Conservation (phyloP, 1,140 invertebrate genomes). For the Galleria mellonella region DNA sequence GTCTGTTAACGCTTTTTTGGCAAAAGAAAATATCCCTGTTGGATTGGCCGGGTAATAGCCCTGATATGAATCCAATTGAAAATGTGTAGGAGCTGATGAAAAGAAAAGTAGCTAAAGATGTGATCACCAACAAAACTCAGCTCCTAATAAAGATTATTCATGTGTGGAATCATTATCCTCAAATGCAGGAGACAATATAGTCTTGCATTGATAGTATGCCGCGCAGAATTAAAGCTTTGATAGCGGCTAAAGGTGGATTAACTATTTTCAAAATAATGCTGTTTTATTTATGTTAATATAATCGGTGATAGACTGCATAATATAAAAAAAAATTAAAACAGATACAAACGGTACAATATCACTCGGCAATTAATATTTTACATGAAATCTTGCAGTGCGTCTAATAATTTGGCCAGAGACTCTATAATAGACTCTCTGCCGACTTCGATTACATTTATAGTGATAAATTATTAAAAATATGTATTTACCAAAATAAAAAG, state of each 20-base stretch:
- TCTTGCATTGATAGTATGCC: slow-evolving; percentile 10
- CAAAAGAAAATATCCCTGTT: slow-evolving; percentile 7
- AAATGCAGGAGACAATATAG: slow-evolving; percentile 11
- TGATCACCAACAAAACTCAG: slow-evolving; percentile 9
- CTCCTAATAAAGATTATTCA: slow-evolving; percentile 9
- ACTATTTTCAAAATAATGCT: background rate
- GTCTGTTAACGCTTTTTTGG: slow-evolving; percentile 1
- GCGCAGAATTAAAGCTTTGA: slow-evolving; percentile 5
- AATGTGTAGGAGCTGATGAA: slow-evolving; percentile 8
- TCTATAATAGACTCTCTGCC: too few relatives aligned
- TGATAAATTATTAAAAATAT: too few relatives aligned
- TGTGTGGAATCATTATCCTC: slow-evolving; percentile 6
- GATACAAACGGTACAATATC: too few relatives aligned
- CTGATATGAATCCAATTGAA: slow-evolving; percentile 10
- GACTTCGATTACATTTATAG: too few relatives aligned
- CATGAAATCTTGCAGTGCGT: too few relatives aligned
- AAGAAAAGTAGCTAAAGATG: slow-evolving; percentile 7
- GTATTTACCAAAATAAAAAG: too few relatives aligned
- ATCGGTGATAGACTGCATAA: too few relatives aligned
- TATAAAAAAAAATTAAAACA: too few relatives aligned
- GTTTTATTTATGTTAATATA: background rate
- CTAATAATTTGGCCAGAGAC: too few relatives aligned
- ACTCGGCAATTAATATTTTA: too few relatives aligned
- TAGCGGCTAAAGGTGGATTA: slow-evolving; percentile 7
- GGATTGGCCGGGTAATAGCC: slow-evolving; percentile 7